Conservation (phyloP, 2,113 vertebrate species). For the Sakesphorus luctuosus region DNA sequence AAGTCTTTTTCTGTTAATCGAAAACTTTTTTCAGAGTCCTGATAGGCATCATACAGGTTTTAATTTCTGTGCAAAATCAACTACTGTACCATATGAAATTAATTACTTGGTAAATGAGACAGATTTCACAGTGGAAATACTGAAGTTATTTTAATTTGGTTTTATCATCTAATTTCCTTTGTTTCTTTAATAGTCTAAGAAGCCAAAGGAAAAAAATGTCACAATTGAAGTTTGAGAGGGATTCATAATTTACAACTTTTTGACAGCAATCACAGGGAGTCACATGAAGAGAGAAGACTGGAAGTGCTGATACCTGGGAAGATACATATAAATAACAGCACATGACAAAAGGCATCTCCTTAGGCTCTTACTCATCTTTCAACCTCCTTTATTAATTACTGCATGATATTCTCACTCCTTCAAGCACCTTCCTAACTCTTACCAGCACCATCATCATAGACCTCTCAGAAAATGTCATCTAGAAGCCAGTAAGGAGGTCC, state of each 20-base stretch:
- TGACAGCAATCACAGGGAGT: slow-evolving; percentile 7
- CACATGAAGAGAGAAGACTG: background rate
- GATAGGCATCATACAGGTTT: background rate
- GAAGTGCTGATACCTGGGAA: background rate
- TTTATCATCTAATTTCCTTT: slow-evolving; percentile 10
- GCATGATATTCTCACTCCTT: background rate
- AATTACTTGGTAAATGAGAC: slow-evolving; percentile 5
- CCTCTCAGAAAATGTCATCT: background rate
- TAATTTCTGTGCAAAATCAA: background rate
- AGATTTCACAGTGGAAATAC: slow-evolving; percentile 19
- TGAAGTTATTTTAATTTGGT: background rate
- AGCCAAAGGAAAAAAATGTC: background rate
- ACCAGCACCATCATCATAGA: background rate
- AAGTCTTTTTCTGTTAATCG: background rate
- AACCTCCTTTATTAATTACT: background rate
- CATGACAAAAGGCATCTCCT: background rate
- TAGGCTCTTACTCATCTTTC: background rate
- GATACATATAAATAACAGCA: background rate
- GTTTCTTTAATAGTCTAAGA: slow-evolving; percentile 11
- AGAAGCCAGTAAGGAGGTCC: background rate
- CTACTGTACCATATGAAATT: background rate
- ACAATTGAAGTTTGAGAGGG: background rate
- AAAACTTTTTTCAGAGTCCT: background rate
- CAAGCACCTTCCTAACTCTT: background rate
- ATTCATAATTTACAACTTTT: background rate